Base-by-base conservation (phyloP, 2,888 invertebrate species). In the Dusona sp. region DNA sequence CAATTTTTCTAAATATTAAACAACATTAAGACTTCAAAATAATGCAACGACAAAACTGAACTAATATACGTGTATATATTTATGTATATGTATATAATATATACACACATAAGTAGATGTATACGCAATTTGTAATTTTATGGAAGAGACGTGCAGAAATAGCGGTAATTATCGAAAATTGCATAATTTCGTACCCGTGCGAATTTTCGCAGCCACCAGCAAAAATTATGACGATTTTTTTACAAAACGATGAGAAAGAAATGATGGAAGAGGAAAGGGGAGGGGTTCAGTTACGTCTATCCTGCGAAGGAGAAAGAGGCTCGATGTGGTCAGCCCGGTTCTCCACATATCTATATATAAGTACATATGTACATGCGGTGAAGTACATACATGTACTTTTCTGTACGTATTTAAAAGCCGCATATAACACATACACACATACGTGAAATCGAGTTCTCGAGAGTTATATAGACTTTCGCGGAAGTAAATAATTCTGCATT, bases 91-190 rank as follows among this genome's bases (percentile, higher is more conserved):
- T 57, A 68, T n/a, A 22, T 65, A 22, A 13, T 4, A 36, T 33
- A n/a, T n/a, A 33, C 2, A 33, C 2, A 38, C 38, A 8, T 38
- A 38, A 6, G 38, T 38, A 8, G 38, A 8, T 13, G 45, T 3
- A 3, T 45, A 16, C 16, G 16, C 25, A 1, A 36, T 65, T 65
- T 36, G 33, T 19, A 65, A 19, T 36, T 9, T 38, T 9, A 25
- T 25, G 38, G 54, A 68, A 64, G 61, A 61, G 36, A 38, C 16
- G 25, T 57, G 80, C 82, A 83, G 87, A 89, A 88, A 90, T 89
- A 85, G 77, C 86, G 64, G 29, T 64, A 74, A 88, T 90, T 87
- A 90, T 88, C 65, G 79, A 87, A 79, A 88, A 89, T 90, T 90
- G 74, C 89, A 89, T 87, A 87, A 88, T 75, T 77, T 77, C 48